A percentile compares a stretch with the other conserved stretches of the same genome.
These are phyloP conservation scores for Steatocranus sp. DNA, from an alignment of 2,797 vertebrate species.

Conservation along the genomic window DNA sequence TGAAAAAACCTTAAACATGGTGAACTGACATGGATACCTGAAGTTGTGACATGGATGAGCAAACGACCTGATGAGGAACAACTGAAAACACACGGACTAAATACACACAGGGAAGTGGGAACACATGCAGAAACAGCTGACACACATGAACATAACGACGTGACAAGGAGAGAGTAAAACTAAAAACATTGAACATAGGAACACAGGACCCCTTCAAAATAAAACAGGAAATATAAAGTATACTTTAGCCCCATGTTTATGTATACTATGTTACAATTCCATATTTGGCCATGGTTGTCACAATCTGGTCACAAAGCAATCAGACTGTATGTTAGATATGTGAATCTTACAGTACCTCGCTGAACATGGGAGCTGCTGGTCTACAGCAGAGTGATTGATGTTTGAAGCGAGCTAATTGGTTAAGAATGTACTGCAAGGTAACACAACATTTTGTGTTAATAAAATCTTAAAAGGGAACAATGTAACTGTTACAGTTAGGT, in stretches of 20 bases:
- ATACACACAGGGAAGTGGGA: too few species aligned
- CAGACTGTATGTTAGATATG: not conserved
- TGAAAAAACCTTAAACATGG: too few species aligned
- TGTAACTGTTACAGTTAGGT: not conserved
- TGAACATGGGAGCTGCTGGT: not conserved
- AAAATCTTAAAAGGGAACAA: not conserved
- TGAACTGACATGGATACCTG: too few species aligned
- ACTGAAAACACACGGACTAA: too few species aligned
- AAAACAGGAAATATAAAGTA: too few species aligned
- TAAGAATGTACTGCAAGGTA: not conserved
- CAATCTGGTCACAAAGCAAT: not conserved
- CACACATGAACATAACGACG: too few species aligned
- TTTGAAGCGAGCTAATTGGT: not conserved
- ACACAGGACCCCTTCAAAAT: too few species aligned
- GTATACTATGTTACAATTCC: not conserved
- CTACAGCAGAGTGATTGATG: rapidly evolving
- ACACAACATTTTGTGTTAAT: not conserved
- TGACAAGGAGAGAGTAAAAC: too few species aligned
- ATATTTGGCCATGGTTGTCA: not conserved
- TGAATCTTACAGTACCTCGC: not conserved
- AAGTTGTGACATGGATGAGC: too few species aligned
- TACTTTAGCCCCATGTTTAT: not conserved
- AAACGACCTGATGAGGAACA: too few species aligned
- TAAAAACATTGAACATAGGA: too few species aligned
- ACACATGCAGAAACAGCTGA: too few species aligned